Conservation (phyloP, 2,888 invertebrate genomes). For the Agrochola circellaris region DNA sequence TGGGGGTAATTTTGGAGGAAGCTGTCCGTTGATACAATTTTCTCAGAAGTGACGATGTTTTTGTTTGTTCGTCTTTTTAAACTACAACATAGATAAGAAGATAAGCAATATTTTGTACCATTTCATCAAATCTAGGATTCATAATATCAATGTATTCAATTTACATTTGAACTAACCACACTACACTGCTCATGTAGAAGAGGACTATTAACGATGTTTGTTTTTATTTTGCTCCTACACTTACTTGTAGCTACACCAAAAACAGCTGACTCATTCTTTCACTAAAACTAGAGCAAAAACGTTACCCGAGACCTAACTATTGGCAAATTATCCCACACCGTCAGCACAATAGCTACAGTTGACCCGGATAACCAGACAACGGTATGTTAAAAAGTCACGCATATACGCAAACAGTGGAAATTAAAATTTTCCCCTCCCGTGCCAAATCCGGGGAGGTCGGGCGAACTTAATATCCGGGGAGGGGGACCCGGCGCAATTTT, state of each 20-base stretch:
- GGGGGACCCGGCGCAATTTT: constrained; percentile 52
- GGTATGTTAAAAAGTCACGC: constrained; percentile 53
- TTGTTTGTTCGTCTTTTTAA: not conserved
- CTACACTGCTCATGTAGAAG: not conserved
- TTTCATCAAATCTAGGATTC: not conserved
- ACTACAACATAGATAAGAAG: not conserved
- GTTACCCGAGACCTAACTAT: constrained; percentile 40
- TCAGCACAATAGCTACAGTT: constrained; percentile 49
- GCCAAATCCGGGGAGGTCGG: constrained; percentile 60
- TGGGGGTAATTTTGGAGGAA: not conserved
- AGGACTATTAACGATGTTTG: not conserved
- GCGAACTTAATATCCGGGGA: constrained; percentile 67
- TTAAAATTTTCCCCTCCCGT: constrained; percentile 58
- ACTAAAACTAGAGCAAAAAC: constrained; percentile 36
- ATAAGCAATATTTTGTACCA: not conserved
- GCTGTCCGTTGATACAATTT: not conserved
- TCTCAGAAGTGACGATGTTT: not conserved
- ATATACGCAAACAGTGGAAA: constrained; percentile 58
- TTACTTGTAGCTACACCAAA: too few relatives aligned
- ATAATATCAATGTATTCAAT: too few relatives aligned
- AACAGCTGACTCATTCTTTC: constrained; percentile 18
- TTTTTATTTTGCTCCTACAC: not conserved
- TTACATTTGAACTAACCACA: not conserved
- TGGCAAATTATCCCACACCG: constrained; percentile 52
- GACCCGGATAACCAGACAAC: constrained; percentile 56